phyloP scores from a whole-genome alignment of 2,113 vertebrate genomes.

The Ictalurus punctatus region DNA sequence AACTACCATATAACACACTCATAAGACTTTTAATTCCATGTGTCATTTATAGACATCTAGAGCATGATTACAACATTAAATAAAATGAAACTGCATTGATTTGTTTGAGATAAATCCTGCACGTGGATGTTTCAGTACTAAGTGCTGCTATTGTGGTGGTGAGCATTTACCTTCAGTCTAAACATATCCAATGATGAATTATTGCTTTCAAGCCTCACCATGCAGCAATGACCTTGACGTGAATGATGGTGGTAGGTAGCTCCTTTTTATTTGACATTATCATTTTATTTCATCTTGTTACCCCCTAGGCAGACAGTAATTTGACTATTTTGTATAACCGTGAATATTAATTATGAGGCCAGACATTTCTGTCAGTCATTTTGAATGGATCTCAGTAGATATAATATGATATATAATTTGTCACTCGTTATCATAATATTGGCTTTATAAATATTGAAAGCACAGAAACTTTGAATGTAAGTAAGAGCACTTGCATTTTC shows the following conservation, averaged over 20 bases:
- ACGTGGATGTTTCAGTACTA: background rate
- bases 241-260: slow-evolving; percentile 22
- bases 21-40: background rate
- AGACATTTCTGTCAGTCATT: slow-evolving; percentile 37
- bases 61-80: background rate
- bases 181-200: slow-evolving; percentile 35
- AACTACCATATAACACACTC: background rate
- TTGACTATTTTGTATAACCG: slow-evolving; percentile 21
- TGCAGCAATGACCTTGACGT: slow-evolving; percentile 42
- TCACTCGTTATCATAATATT: background rate
- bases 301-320: slow-evolving; percentile 19
- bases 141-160: background rate
- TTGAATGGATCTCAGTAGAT: slow-evolving; percentile 2
- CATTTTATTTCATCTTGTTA: slow-evolving; percentile 38
- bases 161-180: slow-evolving; percentile 36
- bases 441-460: background rate
- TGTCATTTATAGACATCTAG: background rate
- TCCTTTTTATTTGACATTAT: slow-evolving; percentile 47
- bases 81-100: background rate
- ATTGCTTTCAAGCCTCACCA: slow-evolving; percentile 37
- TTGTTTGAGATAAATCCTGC: background rate
- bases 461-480: background rate
- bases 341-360: slow-evolving; percentile 43
- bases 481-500: background rate
- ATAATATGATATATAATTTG: background rate